These are phyloP conservation scores for Pseudolaguvia tuberculata DNA, from an alignment of 2,113 vertebrate species.

Conservation along the genomic window DNA sequence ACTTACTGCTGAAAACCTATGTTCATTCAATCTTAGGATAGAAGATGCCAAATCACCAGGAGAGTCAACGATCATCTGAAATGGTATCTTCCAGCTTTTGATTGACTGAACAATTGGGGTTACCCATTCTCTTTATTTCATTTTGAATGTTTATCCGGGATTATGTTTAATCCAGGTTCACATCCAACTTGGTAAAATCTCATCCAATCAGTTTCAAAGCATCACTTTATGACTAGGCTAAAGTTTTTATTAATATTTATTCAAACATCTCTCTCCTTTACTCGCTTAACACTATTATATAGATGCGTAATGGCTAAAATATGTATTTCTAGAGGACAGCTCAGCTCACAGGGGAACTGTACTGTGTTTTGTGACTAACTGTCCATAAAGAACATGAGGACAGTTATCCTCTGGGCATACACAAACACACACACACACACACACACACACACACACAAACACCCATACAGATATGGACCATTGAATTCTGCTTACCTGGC, in stretches of 20 bases:
- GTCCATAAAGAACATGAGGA: constrained; percentile 46
- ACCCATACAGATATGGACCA: constrained; percentile 18
- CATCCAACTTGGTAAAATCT: no score
- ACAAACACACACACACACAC: not conserved
- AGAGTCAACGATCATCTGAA: no score
- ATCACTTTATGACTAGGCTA: no score
- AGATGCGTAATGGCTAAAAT: not conserved
- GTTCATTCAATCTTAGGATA: no score
- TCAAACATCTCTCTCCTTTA: not conserved
- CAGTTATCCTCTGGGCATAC: constrained; percentile 24
- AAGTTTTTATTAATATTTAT: not conserved
- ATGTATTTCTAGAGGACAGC: constrained; percentile 9
- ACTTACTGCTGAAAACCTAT: no score
- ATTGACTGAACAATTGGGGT: no score
- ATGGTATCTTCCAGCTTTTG: no score
- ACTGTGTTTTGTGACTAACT: constrained; percentile 41
- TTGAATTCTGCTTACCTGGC: constrained; percentile 75
- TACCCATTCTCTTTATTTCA: no score
- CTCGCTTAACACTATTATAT: not conserved
- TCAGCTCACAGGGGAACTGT: constrained; percentile 43
- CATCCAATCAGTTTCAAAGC: no score
- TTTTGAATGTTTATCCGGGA: no score
- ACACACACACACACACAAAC: not conserved
- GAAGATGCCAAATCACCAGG: no score
- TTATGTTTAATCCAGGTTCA: no score